phyloP scores from a whole-genome alignment of 2,888 invertebrate genomes.

The Ptycholaimellus sp. region DNA sequence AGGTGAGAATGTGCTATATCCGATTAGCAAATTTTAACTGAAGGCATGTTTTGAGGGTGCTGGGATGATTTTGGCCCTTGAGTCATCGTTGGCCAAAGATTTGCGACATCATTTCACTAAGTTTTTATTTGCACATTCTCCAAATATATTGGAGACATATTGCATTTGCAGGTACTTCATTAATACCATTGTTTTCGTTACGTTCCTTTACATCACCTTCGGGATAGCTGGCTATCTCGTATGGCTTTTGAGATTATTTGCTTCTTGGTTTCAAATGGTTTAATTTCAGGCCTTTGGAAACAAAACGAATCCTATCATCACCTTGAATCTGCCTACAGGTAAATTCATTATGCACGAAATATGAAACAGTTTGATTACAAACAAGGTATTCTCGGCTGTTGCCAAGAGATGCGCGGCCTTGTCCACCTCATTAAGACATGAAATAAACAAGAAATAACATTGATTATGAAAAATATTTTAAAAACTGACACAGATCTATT shows the following conservation, averaged over 20 bases:
- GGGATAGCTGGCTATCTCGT: slow-evolving; percentile 30
- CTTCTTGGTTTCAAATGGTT: too few species aligned
- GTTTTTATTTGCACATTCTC: slow-evolving; percentile 21
- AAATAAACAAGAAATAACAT: too few species aligned
- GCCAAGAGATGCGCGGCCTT: too few species aligned
- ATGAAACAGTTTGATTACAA: too few species aligned
- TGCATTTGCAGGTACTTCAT: slow-evolving; percentile 27
- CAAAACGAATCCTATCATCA: slow-evolving; percentile 30
- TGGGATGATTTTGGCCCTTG: slow-evolving; percentile 30
- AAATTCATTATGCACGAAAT: too few species aligned
- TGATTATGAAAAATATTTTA: too few species aligned
- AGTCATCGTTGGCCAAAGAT: slow-evolving; percentile 26
- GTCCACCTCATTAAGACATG: too few species aligned
- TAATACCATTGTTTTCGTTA: slow-evolving; percentile 25
- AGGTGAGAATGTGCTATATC: too few species aligned
- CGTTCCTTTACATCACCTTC: slow-evolving; percentile 29
- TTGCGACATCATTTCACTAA: slow-evolving; percentile 25
- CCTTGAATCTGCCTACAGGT: slow-evolving; percentile 29
- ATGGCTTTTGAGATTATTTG: slow-evolving; percentile 10
- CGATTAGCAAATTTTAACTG: too few species aligned
- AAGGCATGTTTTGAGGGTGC: slow-evolving; percentile 25
- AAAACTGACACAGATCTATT: too few species aligned
- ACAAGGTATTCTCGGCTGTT: too few species aligned
- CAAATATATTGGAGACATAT: too few species aligned
- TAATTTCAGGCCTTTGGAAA: slow-evolving; percentile 26